These are phyloP conservation scores for Onychorhynchus coronatus DNA, from an alignment of 2,113 vertebrate species.

Conservation along the genomic window DNA sequence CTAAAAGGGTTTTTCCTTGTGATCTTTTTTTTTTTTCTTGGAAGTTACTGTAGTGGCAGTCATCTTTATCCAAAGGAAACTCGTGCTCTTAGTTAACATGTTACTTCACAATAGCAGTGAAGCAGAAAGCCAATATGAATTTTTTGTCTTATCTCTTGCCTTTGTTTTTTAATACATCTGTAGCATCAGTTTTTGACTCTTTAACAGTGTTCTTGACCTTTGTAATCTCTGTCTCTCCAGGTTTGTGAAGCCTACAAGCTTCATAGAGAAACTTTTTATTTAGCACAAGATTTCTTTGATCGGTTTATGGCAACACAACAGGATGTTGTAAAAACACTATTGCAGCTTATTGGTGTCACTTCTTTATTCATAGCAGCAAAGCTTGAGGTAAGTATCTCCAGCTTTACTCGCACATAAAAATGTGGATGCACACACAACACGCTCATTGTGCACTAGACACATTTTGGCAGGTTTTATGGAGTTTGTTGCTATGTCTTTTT, in stretches of 20 bases:
- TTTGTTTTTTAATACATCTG: not conserved
- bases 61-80: not conserved
- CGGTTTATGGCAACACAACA: slow-evolving; percentile 94
- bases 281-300: slow-evolving; percentile 96
- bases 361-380: slow-evolving; percentile 96
- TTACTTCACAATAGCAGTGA: not conserved
- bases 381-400: slow-evolving; percentile 80
- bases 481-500: not conserved
- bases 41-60: not conserved
- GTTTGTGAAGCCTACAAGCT: slow-evolving; percentile 95
- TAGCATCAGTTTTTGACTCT: not conserved
- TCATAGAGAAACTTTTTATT: slow-evolving; percentile 93
- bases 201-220: not conserved
- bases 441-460: fast-evolving
- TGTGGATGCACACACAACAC: not conserved
- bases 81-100: not conserved
- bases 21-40: not conserved
- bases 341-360: slow-evolving; percentile 95
- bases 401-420: not conserved
- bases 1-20: not conserved
- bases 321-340: slow-evolving; percentile 86
- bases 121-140: not conserved
- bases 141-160: not conserved
- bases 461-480: not conserved
- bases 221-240: slow-evolving; percentile 65